Percentiles rank a stretch among this genome's conserved stretches.
Conservation (phyloP, 2,888 invertebrate genomes). For the Volucella inflata region DNA sequence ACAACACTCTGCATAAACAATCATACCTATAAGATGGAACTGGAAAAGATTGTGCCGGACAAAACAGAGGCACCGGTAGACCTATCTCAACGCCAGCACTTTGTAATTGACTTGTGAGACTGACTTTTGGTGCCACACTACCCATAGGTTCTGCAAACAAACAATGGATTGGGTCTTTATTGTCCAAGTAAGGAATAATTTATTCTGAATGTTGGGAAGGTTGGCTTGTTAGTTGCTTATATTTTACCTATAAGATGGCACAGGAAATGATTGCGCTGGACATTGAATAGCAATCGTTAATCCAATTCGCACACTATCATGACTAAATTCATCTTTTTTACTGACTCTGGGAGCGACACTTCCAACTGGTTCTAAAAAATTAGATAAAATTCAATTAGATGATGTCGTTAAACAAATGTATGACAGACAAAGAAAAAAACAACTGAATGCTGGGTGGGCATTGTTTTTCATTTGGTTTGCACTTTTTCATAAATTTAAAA, state of each 20-base stretch:
- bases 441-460: constrained; percentile 66
- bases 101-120: constrained; percentile 86
- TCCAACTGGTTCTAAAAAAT: constrained; percentile 82
- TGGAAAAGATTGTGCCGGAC: constrained; percentile 87
- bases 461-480: too few species aligned
- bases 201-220: constrained; percentile 30
- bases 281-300: constrained; percentile 87
- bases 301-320: constrained; percentile 80
- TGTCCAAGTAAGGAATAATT: not conserved
- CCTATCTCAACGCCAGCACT: constrained; percentile 80
- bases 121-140: constrained; percentile 87
- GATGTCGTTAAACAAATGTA: not conserved
- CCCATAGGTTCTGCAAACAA: constrained; percentile 84
- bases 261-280: constrained; percentile 89
- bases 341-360: constrained; percentile 86
- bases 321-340: constrained; percentile 83
- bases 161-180: not conserved
- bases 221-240: not conserved
- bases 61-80: constrained; percentile 86
- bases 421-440: constrained; percentile 16
- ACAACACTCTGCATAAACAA: not conserved
- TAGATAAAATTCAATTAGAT: not conserved
- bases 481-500: too few species aligned
- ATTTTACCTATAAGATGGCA: constrained; percentile 86
- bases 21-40: constrained; percentile 81